phyloP scores from a whole-genome alignment of 1,140 invertebrate genomes.

The Eurosta solidaginis region DNA sequence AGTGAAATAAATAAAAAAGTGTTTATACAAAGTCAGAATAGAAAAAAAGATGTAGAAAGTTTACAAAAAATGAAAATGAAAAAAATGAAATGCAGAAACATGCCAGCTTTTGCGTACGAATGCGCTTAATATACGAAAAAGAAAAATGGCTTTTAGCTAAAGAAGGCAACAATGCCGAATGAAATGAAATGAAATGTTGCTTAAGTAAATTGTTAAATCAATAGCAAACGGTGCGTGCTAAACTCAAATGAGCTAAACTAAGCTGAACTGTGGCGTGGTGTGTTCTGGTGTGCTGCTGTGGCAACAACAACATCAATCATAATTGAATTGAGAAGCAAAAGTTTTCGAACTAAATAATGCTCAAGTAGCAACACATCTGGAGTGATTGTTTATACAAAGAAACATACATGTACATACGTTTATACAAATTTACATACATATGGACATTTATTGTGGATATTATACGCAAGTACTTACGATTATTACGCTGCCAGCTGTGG shows the following conservation, averaged over 20 bases:
- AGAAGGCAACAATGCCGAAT: not conserved
- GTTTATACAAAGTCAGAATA: not conserved
- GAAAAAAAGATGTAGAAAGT: not conserved
- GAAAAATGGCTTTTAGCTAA: not conserved
- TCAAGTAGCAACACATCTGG: not conserved
- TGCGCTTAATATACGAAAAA: not conserved
- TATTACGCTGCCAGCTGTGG: not conserved
- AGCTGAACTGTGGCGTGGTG: not conserved
- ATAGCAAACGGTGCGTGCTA: not conserved
- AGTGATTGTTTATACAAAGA: not conserved
- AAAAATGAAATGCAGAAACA: not conserved
- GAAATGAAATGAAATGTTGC: not conserved
- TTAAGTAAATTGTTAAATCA: slow-evolving; percentile 24
- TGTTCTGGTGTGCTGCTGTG: too few species aligned
- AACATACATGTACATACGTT: too few species aligned
- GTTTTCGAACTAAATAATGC: not conserved
- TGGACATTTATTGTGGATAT: not conserved
- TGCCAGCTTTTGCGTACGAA: not conserved
- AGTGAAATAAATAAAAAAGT: not conserved
- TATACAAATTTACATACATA: not conserved
- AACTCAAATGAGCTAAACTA: not conserved
- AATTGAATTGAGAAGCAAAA: not conserved
- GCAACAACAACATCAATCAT: not conserved
- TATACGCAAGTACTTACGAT: not conserved
- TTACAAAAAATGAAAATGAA: not conserved